phyloP scores from a whole-genome alignment of 2,797 vertebrate genomes.

The Liasis olivaceus region DNA sequence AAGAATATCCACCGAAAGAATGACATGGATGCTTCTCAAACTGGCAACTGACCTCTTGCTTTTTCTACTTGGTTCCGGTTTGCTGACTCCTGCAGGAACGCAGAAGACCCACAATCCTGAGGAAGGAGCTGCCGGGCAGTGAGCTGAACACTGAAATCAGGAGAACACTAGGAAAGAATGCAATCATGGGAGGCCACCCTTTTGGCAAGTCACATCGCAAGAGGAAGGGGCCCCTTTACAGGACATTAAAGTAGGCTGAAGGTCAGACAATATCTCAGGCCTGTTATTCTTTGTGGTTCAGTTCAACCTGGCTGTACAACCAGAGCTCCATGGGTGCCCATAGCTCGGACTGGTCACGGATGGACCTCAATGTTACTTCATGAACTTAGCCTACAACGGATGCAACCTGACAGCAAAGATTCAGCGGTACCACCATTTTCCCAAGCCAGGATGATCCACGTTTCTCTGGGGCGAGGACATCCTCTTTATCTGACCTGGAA shows the following conservation, averaged over 20 bases:
- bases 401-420: not conserved
- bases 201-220: not conserved
- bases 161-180: not conserved
- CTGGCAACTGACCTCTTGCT: not conserved
- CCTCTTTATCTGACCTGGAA: not conserved
- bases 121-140: not conserved
- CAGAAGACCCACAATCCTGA: not conserved
- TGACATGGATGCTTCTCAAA: not conserved
- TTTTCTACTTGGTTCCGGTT: not conserved
- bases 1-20: not conserved
- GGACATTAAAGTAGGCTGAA: too few relatives aligned
- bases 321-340: not conserved
- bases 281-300: not conserved
- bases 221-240: not conserved
- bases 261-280: not conserved
- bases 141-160: not conserved
- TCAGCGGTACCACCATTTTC: constrained; percentile 2
- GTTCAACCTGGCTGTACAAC: not conserved
- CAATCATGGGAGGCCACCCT: not conserved
- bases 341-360: not conserved
- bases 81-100: not conserved
- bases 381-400: not conserved
- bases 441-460: not conserved
- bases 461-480: not conserved
- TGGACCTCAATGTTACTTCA: not conserved